phyloP scores from a whole-genome alignment of 1,140 invertebrate genomes.

The Euwallacea fornicatus region DNA sequence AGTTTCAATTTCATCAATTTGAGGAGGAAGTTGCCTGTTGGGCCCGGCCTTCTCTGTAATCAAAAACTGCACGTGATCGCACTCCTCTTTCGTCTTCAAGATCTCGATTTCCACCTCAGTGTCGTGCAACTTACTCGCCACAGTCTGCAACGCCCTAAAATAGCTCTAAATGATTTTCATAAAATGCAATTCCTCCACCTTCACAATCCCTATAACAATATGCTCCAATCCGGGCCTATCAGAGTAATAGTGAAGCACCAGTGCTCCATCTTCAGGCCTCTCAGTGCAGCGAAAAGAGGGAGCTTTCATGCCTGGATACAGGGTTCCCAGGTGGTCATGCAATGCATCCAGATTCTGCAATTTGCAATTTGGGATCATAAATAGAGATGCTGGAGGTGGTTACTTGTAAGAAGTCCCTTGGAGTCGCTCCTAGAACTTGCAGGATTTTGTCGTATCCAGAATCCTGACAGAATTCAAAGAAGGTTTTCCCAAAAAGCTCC shows the following conservation, averaged over 20 bases:
- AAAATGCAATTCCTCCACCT: constrained; percentile 60
- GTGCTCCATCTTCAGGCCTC: constrained; percentile 76
- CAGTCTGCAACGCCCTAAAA: constrained; percentile 64
- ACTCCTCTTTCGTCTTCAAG: constrained; percentile 80
- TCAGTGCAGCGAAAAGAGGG: constrained; percentile 91
- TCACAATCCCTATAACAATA: constrained; percentile 93
- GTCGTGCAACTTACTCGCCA: constrained; percentile 87
- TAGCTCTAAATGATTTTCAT: too few relatives aligned
- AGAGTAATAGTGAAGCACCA: constrained; percentile 90
- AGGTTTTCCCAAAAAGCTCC: constrained; percentile 91
- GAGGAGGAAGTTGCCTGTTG: constrained; percentile 62
- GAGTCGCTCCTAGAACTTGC: constrained; percentile 89
- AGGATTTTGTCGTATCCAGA: constrained; percentile 92
- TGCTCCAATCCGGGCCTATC: constrained; percentile 89
- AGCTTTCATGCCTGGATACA: constrained; percentile 91
- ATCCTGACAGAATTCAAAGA: constrained; percentile 93
- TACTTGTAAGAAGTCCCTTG: constrained; percentile 88
- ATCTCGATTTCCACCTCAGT: constrained; percentile 91
- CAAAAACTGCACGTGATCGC: constrained; percentile 92
- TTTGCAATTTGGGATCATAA: background rate
- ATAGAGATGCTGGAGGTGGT: constrained; percentile 11
- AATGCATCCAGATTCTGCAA: constrained; percentile 85
- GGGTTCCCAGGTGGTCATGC: constrained; percentile 89
- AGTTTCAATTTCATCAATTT: constrained; percentile 72
- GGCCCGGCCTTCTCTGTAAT: constrained; percentile 80